These are phyloP conservation scores for Phenacoccus solenopsis DNA, from an alignment of 1,140 invertebrate species.

Conservation along the genomic window DNA sequence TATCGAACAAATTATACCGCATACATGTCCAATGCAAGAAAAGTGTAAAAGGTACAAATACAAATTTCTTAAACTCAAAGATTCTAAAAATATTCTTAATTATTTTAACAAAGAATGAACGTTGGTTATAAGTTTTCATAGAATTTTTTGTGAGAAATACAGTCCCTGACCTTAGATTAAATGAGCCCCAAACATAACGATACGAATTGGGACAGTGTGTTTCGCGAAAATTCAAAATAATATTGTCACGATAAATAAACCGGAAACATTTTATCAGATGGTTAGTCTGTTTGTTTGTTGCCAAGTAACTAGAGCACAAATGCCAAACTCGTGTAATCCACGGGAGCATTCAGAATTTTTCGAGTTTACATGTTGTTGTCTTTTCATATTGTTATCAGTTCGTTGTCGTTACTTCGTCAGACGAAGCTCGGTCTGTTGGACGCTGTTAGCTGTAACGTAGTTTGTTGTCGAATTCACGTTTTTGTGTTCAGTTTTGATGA, in stretches of 20 bases:
- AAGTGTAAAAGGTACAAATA: too few relatives aligned
- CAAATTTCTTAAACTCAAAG: too few relatives aligned
- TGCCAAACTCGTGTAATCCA: constrained; percentile 11
- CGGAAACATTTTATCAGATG: constrained; percentile 16
- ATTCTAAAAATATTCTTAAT: too few relatives aligned
- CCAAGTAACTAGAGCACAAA: constrained; percentile 12
- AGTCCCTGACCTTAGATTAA: not conserved
- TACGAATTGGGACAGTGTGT: not conserved
- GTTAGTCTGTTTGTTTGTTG: constrained; percentile 11
- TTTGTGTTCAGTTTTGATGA: not conserved
- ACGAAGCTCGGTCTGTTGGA: not conserved
- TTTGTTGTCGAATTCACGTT: not conserved
- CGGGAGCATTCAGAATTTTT: not conserved
- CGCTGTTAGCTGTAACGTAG: not conserved
- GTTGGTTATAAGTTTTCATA: too few relatives aligned
- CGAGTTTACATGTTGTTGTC: not conserved
- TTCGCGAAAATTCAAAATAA: not conserved
- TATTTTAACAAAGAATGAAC: too few relatives aligned
- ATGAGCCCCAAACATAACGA: not conserved
- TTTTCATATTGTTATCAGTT: constrained; percentile 7
- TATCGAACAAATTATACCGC: too few relatives aligned
- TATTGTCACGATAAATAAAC: constrained; percentile 5
- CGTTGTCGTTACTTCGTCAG: not conserved
- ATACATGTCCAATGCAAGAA: too few relatives aligned
- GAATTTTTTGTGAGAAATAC: too few relatives aligned